Percentiles rank a stretch among this genome's conserved stretches.
Evolutionary conservation across 2,113 vertebrate species (phyloP).

Genomic region (Eurystomus gularis): DNA sequence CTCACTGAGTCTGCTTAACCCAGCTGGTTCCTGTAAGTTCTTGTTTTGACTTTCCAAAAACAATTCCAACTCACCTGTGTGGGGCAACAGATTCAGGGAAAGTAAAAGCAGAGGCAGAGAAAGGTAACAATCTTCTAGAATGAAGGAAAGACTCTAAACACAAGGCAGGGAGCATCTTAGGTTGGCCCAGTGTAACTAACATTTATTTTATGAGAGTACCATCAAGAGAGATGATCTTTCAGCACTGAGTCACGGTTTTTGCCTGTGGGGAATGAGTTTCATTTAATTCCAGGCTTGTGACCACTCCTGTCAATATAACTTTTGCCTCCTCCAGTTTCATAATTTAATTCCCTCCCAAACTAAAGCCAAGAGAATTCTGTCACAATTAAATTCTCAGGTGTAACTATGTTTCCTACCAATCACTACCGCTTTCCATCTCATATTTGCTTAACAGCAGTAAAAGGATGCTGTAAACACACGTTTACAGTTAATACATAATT

Average conservation of each 20-base stretch:
- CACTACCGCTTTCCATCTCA: background rate
- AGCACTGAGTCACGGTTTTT: background rate
- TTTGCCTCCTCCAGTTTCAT: background rate
- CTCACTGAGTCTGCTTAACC: background rate
- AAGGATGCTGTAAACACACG: background rate
- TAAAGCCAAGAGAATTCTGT: conserved; percentile 7
- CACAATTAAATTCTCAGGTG: background rate
- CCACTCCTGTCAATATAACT: conserved; percentile 3
- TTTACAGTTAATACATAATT: background rate
- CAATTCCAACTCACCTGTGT: background rate
- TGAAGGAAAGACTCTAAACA: background rate
- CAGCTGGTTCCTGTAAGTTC: background rate
- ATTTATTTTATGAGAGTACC: background rate
- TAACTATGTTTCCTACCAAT: background rate
- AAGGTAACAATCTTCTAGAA: background rate
- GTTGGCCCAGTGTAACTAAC: background rate
- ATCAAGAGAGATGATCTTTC: conserved; percentile 13
- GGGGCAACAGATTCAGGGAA: background rate
- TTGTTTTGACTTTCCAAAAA: background rate
- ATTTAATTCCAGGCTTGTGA: conserved; percentile 35
- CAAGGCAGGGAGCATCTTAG: background rate
- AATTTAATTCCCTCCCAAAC: background rate
- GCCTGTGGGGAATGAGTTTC: background rate
- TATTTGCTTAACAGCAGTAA: background rate
- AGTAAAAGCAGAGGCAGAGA: background rate